phyloP scores from a whole-genome alignment of 2,797 vertebrate genomes.

The Cetoscarus ocellatus region DNA sequence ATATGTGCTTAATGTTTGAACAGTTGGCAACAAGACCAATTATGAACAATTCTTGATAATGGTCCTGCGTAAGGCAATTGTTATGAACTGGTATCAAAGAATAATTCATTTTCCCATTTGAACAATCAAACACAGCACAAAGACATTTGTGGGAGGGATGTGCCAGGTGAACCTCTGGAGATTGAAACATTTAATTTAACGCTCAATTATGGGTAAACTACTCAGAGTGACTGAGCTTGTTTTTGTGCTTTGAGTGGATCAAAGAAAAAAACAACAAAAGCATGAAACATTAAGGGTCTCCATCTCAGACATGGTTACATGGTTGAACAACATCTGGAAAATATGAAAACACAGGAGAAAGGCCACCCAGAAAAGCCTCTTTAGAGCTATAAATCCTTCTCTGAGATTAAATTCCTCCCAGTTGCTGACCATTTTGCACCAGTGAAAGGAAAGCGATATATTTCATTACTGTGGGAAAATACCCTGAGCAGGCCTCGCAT shows the following conservation, averaged over 20 bases:
- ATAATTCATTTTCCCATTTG: constrained; percentile 27
- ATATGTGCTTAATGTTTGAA: constrained; percentile 38
- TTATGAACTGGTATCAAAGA: constrained; percentile 39
- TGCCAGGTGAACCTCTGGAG: constrained; percentile 33
- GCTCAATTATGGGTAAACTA: constrained; percentile 40
- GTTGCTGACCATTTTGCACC: constrained; percentile 27
- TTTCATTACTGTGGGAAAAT: constrained; percentile 53
- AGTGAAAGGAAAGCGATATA: constrained; percentile 23
- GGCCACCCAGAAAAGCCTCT: constrained; percentile 27
- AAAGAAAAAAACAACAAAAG: constrained; percentile 22
- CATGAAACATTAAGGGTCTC: constrained; percentile 1
- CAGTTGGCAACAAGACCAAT: constrained; percentile 38
- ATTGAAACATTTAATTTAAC: constrained; percentile 49
- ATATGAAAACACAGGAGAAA: neutral
- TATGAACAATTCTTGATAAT: constrained; percentile 49
- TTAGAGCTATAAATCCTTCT: constrained; percentile 20
- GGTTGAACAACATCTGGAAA: constrained; percentile 16
- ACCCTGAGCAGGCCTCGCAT: constrained; percentile 40
- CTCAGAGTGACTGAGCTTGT: constrained; percentile 6
- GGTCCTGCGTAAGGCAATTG: constrained; percentile 30
- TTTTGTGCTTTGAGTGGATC: constrained; percentile 32
- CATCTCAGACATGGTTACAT: constrained; percentile 21
- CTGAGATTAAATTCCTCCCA: constrained; percentile 46
- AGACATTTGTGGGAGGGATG: constrained; percentile 19
- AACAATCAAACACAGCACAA: constrained; percentile 10